Percentiles rank a stretch among this genome's conserved stretches.
Conservation (phyloP, 1,140 invertebrate genomes). For the Limonius californicus region DNA sequence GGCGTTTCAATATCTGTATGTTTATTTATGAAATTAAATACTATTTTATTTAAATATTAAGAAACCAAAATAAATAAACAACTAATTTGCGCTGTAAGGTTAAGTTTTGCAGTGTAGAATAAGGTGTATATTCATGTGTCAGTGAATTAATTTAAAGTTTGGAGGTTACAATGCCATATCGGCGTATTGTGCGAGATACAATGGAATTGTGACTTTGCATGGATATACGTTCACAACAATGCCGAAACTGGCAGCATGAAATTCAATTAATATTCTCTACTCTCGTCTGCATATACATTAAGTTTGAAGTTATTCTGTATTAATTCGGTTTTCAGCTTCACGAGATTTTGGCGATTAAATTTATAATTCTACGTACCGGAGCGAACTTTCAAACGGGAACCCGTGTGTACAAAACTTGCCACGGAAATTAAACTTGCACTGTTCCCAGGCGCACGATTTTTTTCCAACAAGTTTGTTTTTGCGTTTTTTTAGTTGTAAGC, state of each 20-base stretch:
- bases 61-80: too few relatives aligned
- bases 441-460: neutral
- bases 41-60: too few relatives aligned
- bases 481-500: too few relatives aligned
- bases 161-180: conserved; percentile 27
- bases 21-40: too few relatives aligned
- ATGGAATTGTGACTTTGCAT: conserved; percentile 28
- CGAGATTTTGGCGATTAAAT: conserved; percentile 13
- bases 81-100: too few relatives aligned
- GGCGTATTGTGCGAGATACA: conserved; percentile 23
- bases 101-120: neutral
- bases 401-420: too few relatives aligned
- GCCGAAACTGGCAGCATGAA: conserved; percentile 18
- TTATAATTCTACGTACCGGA: neutral
- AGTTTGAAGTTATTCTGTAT: conserved; percentile 15
- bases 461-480: too few relatives aligned
- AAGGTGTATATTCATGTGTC: conserved; percentile 21
- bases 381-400: neutral
- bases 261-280: conserved; percentile 23
- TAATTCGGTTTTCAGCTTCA: conserved; percentile 15
- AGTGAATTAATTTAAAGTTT: conserved; percentile 27
- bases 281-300: conserved; percentile 15
- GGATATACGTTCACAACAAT: conserved; percentile 22
- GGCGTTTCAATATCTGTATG: too few relatives aligned
- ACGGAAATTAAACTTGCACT: neutral